These are phyloP conservation scores for Mixornis gularis DNA, from an alignment of 2,113 vertebrate genomes.

Conservation along the genomic window DNA sequence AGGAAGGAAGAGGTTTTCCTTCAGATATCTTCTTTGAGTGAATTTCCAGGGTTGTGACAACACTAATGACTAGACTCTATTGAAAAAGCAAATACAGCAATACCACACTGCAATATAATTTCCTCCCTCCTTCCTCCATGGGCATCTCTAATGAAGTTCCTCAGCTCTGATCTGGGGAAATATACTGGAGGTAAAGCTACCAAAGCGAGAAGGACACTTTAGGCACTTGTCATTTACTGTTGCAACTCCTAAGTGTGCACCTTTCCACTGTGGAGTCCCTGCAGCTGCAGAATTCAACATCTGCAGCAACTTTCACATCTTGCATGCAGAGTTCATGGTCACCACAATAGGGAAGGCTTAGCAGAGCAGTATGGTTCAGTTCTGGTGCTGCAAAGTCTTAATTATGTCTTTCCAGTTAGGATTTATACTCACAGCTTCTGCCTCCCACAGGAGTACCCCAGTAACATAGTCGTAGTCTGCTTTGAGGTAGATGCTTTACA, in stretches of 20 bases:
- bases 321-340: rapidly evolving
- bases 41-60: not conserved
- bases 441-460: not conserved
- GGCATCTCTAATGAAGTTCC: not conserved
- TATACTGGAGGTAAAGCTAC: not conserved
- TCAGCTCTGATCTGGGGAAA: not conserved
- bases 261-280: not conserved
- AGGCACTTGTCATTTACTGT: not conserved
- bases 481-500: not conserved
- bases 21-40: not conserved
- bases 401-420: not conserved
- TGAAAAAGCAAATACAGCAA: not conserved
- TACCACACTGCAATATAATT: not conserved
- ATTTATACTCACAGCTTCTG: not conserved
- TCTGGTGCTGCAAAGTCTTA: not conserved
- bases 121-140: not conserved
- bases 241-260: not conserved
- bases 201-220: not conserved
- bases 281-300: not conserved
- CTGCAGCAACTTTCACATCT: not conserved
- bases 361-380: not conserved
- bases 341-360: not conserved
- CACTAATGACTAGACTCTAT: not conserved
- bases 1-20: conserved; percentile 13
- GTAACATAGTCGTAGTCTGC: not conserved